Evolutionary conservation across 2,888 invertebrate genomes (phyloP), one percentile per base, ranked within the genome.

Genomic region (Leptinotarsa rubiginosa): DNA sequence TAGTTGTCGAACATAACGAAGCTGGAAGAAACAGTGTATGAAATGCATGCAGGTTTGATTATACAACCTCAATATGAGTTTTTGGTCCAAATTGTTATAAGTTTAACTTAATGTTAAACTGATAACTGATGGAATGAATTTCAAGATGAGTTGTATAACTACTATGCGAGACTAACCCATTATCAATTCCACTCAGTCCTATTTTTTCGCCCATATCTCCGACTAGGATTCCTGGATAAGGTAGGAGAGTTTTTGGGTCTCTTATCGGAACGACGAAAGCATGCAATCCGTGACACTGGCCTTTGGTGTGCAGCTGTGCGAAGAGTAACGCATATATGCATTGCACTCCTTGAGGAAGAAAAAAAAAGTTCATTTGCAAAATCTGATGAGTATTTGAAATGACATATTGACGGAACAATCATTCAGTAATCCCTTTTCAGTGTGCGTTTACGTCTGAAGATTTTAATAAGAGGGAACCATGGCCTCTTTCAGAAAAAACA

Each of bases 181-280:
- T 98, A 87, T 98, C 97, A 75, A 97, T 92, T 4, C 96, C 97
- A 86, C 97, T 95, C 68, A 96, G 91, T 12, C 97, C 97, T 66
- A 95, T 92, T 89, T 98, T 98, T 87, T 95, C 95, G 0, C 97
- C 97, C 91, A 97, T 95, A 84, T 98, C 97, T 0, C 97, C 97
- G 0, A 97, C 93, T 16, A 93, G 91, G 13, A 98, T 92, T 0
- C 97, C 97, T 1, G 96, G 95, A 86, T 93, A 95, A 0, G 95
- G 91, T 80, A 92, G 88, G 83, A 96, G 87, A 0, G 95, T 95
- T 81, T 91, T 91, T 0, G 94, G 94, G 86, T 96, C 92, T 67
- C 97, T 89, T 67, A 98, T 90, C 2, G 96, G 97, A 65, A 97
- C 95, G 59, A 97, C 90, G 87, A 98, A 98, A 0, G 94, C 94